These are phyloP conservation scores for Heliconius hortense DNA, from an alignment of 2,888 invertebrate species.

Conservation along the genomic window DNA sequence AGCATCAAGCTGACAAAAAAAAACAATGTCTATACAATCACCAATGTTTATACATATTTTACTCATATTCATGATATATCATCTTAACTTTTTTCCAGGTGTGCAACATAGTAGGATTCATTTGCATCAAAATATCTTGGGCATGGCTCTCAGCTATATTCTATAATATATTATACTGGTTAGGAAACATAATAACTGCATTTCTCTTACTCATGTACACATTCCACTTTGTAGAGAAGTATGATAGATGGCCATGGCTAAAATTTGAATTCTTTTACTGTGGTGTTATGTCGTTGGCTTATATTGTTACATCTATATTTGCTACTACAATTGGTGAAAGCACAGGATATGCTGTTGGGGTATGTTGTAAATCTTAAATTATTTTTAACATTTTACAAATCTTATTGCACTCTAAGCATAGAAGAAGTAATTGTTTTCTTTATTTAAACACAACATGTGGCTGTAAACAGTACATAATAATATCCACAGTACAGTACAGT, in stretches of 20 bases:
- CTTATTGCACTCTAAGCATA: no score
- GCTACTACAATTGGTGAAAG: conserved; percentile 83
- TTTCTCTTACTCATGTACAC: conserved; percentile 88
- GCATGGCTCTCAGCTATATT: conserved; percentile 85
- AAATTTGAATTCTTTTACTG: conserved; percentile 90
- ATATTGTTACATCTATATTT: conserved; percentile 88
- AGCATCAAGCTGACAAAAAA: no score
- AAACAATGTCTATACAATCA: no score
- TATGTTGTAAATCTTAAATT: conserved; percentile 69
- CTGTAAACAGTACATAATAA: no score
- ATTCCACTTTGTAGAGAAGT: conserved; percentile 92
- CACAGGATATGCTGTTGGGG: conserved; percentile 86
- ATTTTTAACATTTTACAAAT: neutral
- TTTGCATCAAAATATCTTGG: conserved; percentile 87
- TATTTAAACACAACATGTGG: no score
- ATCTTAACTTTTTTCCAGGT: conserved; percentile 69
- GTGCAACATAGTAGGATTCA: conserved; percentile 88
- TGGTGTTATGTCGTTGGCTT: conserved; percentile 85
- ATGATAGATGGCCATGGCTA: conserved; percentile 91
- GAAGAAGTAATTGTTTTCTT: no score
- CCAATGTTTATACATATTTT: no score
- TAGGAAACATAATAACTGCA: conserved; percentile 89
- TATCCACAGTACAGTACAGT: no score
- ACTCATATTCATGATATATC: neutral
- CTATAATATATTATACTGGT: conserved; percentile 90